phyloP scores from a whole-genome alignment of 2,113 vertebrate species.

The Pimephales promelas region DNA sequence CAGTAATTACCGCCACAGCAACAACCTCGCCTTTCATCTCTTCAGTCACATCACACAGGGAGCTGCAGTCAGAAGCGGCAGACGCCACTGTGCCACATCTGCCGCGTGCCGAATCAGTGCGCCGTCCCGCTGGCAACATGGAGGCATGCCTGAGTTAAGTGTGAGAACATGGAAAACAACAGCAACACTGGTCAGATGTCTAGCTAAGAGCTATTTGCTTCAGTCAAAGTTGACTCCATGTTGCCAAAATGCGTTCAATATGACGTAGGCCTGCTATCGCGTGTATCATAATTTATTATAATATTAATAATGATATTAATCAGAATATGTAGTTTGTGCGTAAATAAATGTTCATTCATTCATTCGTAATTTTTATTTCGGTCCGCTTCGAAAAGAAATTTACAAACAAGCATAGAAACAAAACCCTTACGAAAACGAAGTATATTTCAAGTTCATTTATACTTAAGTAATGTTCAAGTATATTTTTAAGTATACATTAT shows the following conservation, averaged over 20 bases:
- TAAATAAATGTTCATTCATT: no score
- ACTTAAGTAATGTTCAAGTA: no score
- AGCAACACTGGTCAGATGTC: neutral
- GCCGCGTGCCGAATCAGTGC: slow-evolving; percentile 34
- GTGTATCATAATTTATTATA: no score
- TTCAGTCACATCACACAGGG: slow-evolving; percentile 54
- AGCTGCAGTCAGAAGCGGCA: slow-evolving; percentile 41
- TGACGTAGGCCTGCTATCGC: neutral
- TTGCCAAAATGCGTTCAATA: neutral
- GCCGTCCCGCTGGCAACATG: slow-evolving; percentile 45
- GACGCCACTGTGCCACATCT: slow-evolving; percentile 55
- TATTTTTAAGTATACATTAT: no score
- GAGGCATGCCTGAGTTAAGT: neutral
- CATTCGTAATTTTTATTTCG: no score
- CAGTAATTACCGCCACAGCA: slow-evolving; percentile 57
- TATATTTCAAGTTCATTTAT: no score
- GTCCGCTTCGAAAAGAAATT: no score
- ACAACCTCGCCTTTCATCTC: slow-evolving; percentile 61
- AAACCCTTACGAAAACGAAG: no score
- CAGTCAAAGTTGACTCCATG: neutral
- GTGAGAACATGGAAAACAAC: neutral
- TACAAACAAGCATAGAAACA: no score
- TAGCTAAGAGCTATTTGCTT: neutral
- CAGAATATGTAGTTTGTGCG: no score
- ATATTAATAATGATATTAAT: no score